phyloP scores from a whole-genome alignment of 92 coral and sea anemone genomes.

The Phenganax marumi region DNA sequence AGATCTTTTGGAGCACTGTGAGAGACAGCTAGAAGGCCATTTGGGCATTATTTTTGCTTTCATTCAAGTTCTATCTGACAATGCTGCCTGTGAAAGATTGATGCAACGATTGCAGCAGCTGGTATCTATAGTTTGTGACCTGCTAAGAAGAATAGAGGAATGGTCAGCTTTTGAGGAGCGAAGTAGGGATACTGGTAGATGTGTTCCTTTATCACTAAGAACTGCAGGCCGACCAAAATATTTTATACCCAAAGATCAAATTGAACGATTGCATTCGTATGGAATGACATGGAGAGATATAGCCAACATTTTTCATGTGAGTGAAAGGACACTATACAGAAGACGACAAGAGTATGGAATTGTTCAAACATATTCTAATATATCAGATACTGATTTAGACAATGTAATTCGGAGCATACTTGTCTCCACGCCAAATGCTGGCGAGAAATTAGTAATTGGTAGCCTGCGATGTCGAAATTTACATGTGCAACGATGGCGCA shows the following conservation, averaged over 20 bases:
- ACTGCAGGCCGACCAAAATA: slow-evolving; percentile 5
- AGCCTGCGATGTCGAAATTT: not conserved
- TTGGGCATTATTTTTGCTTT: slow-evolving; percentile 13
- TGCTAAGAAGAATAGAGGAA: slow-evolving; percentile 12
- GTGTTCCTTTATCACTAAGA: not conserved
- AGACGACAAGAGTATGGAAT: slow-evolving; percentile 25
- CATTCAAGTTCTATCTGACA: slow-evolving; percentile 12
- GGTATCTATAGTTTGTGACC: not conserved
- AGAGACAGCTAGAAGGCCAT: slow-evolving; percentile 10
- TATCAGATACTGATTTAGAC: not conserved
- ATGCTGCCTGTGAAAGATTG: slow-evolving; percentile 2
- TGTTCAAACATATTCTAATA: not conserved
- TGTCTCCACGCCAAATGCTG: not conserved
- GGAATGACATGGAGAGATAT: slow-evolving; percentile 23
- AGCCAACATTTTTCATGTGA: not conserved
- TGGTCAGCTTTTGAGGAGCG: not conserved
- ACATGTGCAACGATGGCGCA: slow-evolving; percentile 22
- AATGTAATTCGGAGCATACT: not conserved
- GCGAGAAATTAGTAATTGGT: not conserved
- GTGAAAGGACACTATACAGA: slow-evolving; percentile 2
- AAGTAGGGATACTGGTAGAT: not conserved
- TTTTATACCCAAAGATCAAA: slow-evolving; percentile 6
- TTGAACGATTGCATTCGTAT: slow-evolving; percentile 15
- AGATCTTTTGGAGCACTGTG: slow-evolving; percentile 23
- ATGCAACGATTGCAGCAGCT: slow-evolving; percentile 14